Base-by-base conservation (phyloP, 2,797 vertebrate genomes). In the Scolopax bukidnonensis region DNA sequence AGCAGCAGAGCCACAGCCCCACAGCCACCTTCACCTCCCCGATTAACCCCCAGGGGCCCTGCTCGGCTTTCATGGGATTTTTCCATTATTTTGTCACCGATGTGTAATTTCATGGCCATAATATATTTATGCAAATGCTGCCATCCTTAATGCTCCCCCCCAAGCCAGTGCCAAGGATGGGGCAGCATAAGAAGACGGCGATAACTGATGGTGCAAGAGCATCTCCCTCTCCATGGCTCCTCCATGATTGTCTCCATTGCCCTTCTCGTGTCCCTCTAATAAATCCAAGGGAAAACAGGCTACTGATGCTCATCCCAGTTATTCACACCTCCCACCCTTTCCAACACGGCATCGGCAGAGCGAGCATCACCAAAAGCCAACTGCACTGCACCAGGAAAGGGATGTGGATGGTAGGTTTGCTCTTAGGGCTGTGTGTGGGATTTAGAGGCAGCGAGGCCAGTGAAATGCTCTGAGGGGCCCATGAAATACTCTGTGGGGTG, bases 1-100 rank as follows among this genome's bases (percentile, higher is more conserved):
- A 24, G 43, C 36, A 38, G 68, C 61, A 43, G 40, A 68, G 21
- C 54, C 5, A 0, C 6, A 5, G 63, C 38, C 24, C 14, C 50
- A 15, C 4, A 1, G 70, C 27, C 6, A 3, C 13, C 1, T 43
- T 65, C 50, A 48, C 16, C 53, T 92, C 28, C 25, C 0, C 0
- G 64, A 85, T 89, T 80, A 78, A 83, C 38, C 6, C 50, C 33
- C 15, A 6, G 45, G 32, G 56, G 24, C 21, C 64, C 48, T 65
- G 54, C 59, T 36, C 1, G 5, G 27, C 65, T 94, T 43, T 77
- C 67, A 53, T 47, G 27, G 25, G 3, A 17, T 82, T 93, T 93
- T 79, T 43, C 50, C 69, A 27, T 81, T 41, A 28, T 86, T 81
- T 88, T 27, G 40, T 68, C 40, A n/a, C 32, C 2, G 1, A 12